Evolutionary conservation across 2,888 invertebrate genomes (phyloP).

Genomic region (Epinotia demarniana): DNA sequence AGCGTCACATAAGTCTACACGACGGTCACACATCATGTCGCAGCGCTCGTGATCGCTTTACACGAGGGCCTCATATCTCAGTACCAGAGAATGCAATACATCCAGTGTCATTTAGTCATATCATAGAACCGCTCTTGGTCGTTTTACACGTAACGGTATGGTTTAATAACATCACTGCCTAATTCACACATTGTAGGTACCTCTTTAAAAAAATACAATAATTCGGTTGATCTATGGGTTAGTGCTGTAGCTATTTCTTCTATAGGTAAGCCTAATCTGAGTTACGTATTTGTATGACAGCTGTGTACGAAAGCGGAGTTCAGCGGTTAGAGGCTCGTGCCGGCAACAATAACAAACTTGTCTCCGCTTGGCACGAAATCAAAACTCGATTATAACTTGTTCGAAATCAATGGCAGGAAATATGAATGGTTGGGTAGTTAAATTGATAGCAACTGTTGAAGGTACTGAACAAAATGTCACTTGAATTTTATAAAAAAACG

Average conservation of each 20-base stretch:
- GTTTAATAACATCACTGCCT: not conserved
- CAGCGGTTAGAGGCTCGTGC: conserved; percentile 27
- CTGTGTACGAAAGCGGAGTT: conserved; percentile 26
- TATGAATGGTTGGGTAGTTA: conserved; percentile 4
- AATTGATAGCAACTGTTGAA: conserved; percentile 10
- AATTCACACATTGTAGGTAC: not conserved
- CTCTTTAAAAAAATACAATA: not conserved
- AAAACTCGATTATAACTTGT: conserved; percentile 37
- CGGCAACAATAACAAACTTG: conserved; percentile 41
- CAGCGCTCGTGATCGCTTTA: not conserved
- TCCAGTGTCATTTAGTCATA: not conserved
- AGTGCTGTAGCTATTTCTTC: conserved; percentile 4
- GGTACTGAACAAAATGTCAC: not conserved
- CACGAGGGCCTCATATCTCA: not conserved
- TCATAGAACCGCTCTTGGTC: not conserved
- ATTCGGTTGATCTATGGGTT: not conserved
- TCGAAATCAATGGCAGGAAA: conserved; percentile 32
- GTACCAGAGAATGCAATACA: not conserved
- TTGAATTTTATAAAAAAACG: not conserved
- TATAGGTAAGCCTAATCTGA: conserved; percentile 5
- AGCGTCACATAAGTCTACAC: too few species aligned
- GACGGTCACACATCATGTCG: not conserved
- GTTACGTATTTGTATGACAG: conserved; percentile 17
- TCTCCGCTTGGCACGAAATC: conserved; percentile 40
- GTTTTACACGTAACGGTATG: not conserved